Evolutionary conservation across 2,888 invertebrate species (phyloP), one percentile per base, ranked within the genome.

Genomic region (Rotaria sp.): DNA sequence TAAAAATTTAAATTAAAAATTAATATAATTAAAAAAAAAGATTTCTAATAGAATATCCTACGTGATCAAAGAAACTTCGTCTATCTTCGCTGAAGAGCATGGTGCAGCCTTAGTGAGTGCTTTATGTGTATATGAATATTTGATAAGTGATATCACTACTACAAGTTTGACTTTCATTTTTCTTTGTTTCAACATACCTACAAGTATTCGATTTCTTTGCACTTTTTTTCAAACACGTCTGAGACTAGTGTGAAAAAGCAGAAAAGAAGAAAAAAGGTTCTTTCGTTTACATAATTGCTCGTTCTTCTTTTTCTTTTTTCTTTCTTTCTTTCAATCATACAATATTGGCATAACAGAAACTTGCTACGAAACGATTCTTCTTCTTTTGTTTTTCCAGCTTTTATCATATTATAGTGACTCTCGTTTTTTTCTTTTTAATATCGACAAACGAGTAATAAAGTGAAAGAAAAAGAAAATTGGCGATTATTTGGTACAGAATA

Each of bases 71-170:
- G 21, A 21, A 13, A 21, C 7, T 67, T 35, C 67, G 67, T 67
- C 67, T 67, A 35, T 67, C 67, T 38, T 67, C 67, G 15, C 30
- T 67, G 35, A 67, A 67, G 38, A 67, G 35, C 67, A 67, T 67
- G 67, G 18, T 67, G 67, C 30, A 4, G 35, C 21, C 7, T 67
- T 18, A 30, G 18, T 35, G 35, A 67, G 67, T 67, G 67, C 15
- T 67, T 59, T 67, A 67, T 67, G 67, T 38, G 67, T 35, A 21
- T 67, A 67, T 67, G 67, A 35, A 67, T 67, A 35, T 67, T 35
- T 67, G 67, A 67, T 67, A 67, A 67, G 67, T 67, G 67, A 67
- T 67, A 67, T 67, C 67, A 67, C 67, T 67, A 67, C 35, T 67
- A 30, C 21, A 21, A 35, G 67, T 67, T 67, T 67, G 67, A 67